Base-by-base conservation (phyloP, 2,888 invertebrate species). In the Tholera decimalis region DNA sequence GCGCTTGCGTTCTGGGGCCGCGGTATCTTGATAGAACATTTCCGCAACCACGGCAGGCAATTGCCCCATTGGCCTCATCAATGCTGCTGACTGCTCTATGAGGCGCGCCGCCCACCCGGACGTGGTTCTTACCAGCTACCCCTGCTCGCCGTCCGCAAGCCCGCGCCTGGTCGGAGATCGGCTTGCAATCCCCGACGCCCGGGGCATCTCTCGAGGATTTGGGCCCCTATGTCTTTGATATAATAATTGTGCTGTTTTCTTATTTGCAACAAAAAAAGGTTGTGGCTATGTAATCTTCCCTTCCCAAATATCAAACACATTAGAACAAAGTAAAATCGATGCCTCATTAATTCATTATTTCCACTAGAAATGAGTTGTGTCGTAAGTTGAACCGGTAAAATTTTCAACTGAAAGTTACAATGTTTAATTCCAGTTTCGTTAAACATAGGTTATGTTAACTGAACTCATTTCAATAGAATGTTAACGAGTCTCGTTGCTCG, bases 351-450 rank as follows among this genome's bases (percentile, higher is more conserved):
- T 22, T 64, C 0, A 22, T 22, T 46, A 28, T 46, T 37, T 24
- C 18, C 20, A 15, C 8, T 22, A 44, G 30, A 59, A 43, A 26
- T 13, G 2, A 30, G n/a, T 35, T 20, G 13, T 33, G n/a, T 35
- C n/a, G 13, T 33, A 13, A 43, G 20, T 11, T 22, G 22, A 35
- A 4, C 7, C 9, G 30, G n/a, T 22, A 28, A n/a, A n/a, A 64
- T 20, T 63, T 65, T 46, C 0, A 24, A 22, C 3, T 22, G 5
- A 65, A 64, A 46, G 15, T n/a, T n/a, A 13, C 20, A 59, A 24
- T 18, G 18, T 5, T 30, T 24, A 33, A 24, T 64, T 61, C 15
- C 35, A 64, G 44, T 46, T 64, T 65, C 1, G 18, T 62, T 28
- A 7, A 35, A 18, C 15, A 26, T 24, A 24, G 54, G 1, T 55